A percentile compares a stretch with the other conserved stretches of the same genome.
Conservation (phyloP, 2,113 vertebrate genomes). For the Notarius lentiginosus region DNA sequence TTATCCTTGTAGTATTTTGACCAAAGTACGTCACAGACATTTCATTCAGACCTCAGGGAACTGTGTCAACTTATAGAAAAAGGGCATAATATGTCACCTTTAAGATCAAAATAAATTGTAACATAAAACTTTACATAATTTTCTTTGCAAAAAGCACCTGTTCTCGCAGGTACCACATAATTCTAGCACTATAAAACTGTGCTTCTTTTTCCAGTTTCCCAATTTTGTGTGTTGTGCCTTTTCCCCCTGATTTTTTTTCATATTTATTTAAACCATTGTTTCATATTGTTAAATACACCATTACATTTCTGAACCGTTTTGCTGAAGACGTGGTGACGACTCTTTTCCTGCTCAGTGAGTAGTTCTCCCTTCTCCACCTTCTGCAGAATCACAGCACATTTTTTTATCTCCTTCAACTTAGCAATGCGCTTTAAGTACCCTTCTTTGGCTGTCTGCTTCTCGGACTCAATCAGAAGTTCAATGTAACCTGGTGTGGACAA, state of each 20-base stretch:
- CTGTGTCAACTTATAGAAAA: no score
- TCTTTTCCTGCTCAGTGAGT: not conserved
- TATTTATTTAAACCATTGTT: not conserved
- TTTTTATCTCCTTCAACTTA: conserved; percentile 27
- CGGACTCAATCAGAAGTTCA: conserved; percentile 44
- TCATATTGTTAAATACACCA: not conserved
- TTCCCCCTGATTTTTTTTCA: no score
- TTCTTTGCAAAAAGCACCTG: not conserved
- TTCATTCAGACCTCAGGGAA: no score
- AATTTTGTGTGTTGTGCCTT: not conserved
- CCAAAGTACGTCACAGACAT: no score
- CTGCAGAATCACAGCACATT: conserved; percentile 28
- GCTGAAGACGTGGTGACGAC: no score
- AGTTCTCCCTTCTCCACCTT: conserved; percentile 20
- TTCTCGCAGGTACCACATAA: not conserved
- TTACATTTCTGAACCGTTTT: not conserved
- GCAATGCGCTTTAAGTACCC: conserved; percentile 36
- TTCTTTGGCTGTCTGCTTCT: conserved; percentile 36
- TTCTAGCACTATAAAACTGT: not conserved
- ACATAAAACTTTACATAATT: not conserved
- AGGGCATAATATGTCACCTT: no score
- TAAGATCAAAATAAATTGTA: not conserved
- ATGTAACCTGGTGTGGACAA: conserved; percentile 47
- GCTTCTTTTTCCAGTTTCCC: not conserved
- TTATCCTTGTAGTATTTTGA: no score